phyloP scores from a whole-genome alignment of 2,113 vertebrate species.

The Psilopogon haemacephalus region DNA sequence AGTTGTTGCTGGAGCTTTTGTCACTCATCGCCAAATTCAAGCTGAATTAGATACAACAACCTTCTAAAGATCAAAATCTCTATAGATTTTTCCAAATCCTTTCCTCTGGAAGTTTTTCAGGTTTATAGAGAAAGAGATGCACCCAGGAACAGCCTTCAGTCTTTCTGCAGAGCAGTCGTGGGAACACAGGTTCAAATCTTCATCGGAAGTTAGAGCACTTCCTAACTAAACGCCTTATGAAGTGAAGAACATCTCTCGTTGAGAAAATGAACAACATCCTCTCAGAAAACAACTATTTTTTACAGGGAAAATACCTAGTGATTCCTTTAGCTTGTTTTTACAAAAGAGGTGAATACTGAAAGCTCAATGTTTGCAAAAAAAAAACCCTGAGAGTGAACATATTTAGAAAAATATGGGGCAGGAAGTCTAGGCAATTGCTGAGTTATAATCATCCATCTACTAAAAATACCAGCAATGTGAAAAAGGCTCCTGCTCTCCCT shows the following conservation, averaged over 20 bases:
- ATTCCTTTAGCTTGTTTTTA: background rate
- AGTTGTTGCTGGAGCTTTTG: background rate
- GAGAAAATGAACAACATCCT: background rate
- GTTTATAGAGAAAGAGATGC: background rate
- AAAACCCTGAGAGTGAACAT: background rate
- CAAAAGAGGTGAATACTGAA: conserved; percentile 9
- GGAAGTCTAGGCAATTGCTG: conserved; percentile 37
- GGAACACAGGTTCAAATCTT: background rate
- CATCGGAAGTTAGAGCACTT: background rate
- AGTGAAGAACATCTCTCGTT: background rate
- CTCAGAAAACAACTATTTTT: background rate
- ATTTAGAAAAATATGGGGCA: conserved; percentile 46
- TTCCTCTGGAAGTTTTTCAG: background rate
- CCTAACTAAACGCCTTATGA: background rate
- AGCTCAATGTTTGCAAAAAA: background rate
- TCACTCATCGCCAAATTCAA: background rate
- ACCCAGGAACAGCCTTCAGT: background rate
- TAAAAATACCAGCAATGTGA: conserved; percentile 44
- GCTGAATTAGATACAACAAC: background rate
- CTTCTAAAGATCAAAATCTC: background rate
- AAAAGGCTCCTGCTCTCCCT: background rate
- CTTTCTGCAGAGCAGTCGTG: background rate
- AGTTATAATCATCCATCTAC: conserved; percentile 48
- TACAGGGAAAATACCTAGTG: background rate
- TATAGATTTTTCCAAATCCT: background rate